phyloP scores from a whole-genome alignment of 2,797 vertebrate genomes.

The Gymnoscopelus microlampas region DNA sequence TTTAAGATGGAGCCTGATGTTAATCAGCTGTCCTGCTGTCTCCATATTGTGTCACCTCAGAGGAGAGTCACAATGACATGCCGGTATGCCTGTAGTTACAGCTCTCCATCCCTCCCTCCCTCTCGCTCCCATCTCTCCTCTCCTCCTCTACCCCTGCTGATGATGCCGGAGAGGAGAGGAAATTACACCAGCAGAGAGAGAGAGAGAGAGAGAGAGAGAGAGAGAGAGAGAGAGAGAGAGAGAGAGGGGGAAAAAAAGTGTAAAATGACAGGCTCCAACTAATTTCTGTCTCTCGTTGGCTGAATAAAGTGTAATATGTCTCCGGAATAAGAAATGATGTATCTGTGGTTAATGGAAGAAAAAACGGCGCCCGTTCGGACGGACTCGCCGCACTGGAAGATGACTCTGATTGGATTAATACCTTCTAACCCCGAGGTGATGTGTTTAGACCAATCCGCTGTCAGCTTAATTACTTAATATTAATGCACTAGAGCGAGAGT shows the following conservation, averaged over 20 bases:
- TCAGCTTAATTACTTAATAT: conserved; percentile 22
- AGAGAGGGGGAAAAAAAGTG: conserved; percentile 19
- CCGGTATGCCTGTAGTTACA: conserved; percentile 44
- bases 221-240: neutral
- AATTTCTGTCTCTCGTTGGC: conserved; percentile 57
- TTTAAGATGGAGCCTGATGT: conserved; percentile 56
- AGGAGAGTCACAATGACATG: conserved; percentile 57
- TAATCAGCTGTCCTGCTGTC: conserved; percentile 69
- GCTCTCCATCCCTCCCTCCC: conserved; percentile 18
- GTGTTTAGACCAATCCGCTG: conserved; percentile 37
- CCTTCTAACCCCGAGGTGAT: conserved; percentile 26
- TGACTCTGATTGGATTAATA: conserved; percentile 56
- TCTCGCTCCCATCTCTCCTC: conserved; percentile 1
- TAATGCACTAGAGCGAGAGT: too few relatives aligned
- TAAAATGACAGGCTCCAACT: conserved; percentile 53
- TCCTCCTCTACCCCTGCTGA: conserved; percentile 28
- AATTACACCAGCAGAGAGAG: conserved; percentile 34
- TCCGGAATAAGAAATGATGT: conserved; percentile 56
- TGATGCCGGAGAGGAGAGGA: conserved; percentile 27
- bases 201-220: neutral
- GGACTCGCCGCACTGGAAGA: conserved; percentile 25
- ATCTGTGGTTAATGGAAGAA: conserved; percentile 20
- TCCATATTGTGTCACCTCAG: conserved; percentile 53
- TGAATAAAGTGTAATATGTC: conserved; percentile 51
- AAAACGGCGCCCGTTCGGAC: conserved; percentile 18